Base-by-base conservation (phyloP, 2,888 invertebrate genomes). In the Leptopilina syphax region DNA sequence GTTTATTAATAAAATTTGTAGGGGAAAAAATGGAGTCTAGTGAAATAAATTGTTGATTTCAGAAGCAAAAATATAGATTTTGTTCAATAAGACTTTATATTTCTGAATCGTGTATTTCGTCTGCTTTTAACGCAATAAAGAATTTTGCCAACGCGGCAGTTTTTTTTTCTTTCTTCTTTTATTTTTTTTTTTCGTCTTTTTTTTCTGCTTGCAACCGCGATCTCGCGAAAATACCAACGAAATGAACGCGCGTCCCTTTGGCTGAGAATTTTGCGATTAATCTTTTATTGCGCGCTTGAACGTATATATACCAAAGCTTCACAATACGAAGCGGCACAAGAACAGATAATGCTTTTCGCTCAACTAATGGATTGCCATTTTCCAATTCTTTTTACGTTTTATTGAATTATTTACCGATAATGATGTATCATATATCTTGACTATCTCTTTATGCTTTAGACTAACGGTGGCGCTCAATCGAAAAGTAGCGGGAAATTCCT, bases 321-420 rank as follows among this genome's bases (percentile, higher is more conserved):
- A 70, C 70, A 70, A 70, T 70, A 70, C 50, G 70, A 70, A 70
- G 70, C 54, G 27, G 54, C 54, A 70, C 54, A 54, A 70, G 70
- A 70, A 70, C 70, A 34, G 66, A 66, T 34, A 70, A 70, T 70
- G 70, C 50, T 54, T 63, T 63, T 54, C 70, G 70, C 70, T 13
- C 54, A 70, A 27, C n/a, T 77, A 77, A 77, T 77, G 77, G 50
- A 77, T 77, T 65, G 65, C 77, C 24, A 77, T 27, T 65, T 65
- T 65, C 18, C 50, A 70, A 50, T 50, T 77, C 12, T 12, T 65
- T 77, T 77, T 70, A 12, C n/a, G 7, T 13, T 54, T 27, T 70
- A 54, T 50, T 54, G 27, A 70, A 54, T 70, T 50, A 54, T 54
- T 70, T 50, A 12, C 12, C 50, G 70, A 54, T 70, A 70, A 70